A percentile compares a stretch with the other conserved stretches of the same genome.
These are phyloP conservation scores for Plectrocnemia conspersa DNA, from an alignment of 1,140 invertebrate genomes.

Conservation along the genomic window DNA sequence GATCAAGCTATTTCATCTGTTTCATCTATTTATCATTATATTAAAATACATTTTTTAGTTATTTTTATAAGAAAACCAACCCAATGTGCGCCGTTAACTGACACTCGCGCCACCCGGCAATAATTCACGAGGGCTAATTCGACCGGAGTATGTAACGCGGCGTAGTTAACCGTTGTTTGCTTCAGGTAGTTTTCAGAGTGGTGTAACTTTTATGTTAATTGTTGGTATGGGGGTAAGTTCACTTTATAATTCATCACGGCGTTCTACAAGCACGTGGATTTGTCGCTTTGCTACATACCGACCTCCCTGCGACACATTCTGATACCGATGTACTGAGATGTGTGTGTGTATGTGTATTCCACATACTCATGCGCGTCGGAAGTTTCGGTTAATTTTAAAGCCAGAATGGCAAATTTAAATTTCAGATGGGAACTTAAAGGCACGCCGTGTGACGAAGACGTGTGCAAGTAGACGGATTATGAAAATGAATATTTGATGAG, in stretches of 20 bases:
- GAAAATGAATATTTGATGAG: constrained; percentile 23
- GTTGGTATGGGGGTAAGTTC: constrained; percentile 22
- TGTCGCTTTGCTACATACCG: constrained; percentile 15
- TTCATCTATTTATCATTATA: no score
- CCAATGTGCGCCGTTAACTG: no score
- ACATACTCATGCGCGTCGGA: neutral
- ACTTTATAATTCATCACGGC: constrained; percentile 34
- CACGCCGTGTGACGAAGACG: constrained; percentile 9
- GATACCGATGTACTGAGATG: neutral
- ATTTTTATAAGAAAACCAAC: no score
- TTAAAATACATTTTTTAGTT: no score
- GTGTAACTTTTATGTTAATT: constrained; percentile 35
- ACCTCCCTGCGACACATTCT: neutral
- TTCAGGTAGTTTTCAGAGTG: constrained; percentile 23
- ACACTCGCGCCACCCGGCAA: no score
- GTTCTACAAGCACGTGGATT: constrained; percentile 24
- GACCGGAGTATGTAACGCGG: no score
- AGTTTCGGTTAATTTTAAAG: constrained; percentile 27
- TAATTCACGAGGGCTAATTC: no score
- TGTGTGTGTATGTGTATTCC: neutral
- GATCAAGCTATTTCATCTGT: no score
- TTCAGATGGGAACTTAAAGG: constrained; percentile 17
- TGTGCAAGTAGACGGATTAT: constrained; percentile 12
- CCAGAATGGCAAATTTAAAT: constrained; percentile 27
- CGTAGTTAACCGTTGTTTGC: constrained; percentile 26